Percentiles rank a stretch among this genome's conserved stretches.
These are phyloP conservation scores for Helleia helle DNA, from an alignment of 2,888 invertebrate genomes.

Conservation along the genomic window DNA sequence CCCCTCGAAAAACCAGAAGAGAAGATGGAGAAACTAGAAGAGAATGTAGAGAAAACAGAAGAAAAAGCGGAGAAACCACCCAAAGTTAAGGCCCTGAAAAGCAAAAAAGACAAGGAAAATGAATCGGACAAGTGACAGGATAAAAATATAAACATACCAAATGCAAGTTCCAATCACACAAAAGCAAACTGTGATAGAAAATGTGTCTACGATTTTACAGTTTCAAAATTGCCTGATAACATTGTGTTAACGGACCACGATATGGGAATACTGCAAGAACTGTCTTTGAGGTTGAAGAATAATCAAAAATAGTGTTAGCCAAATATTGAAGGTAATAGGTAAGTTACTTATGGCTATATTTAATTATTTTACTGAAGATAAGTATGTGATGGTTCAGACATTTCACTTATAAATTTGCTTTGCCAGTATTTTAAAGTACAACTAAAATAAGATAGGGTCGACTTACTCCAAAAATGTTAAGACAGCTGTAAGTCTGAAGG, in stretches of 20 bases:
- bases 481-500: no score
- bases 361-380: no score
- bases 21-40: conserved; percentile 24
- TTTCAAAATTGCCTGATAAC: conserved; percentile 29
- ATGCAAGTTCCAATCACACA: conserved; percentile 26
- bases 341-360: background rate
- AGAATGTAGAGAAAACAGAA: conserved; percentile 24
- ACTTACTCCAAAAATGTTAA: no score
- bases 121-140: conserved; percentile 59
- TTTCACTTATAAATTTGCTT: no score
- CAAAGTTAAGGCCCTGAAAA: conserved; percentile 22
- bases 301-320: background rate
- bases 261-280: conserved; percentile 33
- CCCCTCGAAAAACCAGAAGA: conserved; percentile 34
- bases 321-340: background rate
- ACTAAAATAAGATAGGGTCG: no score
- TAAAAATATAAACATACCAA: conserved; percentile 21
- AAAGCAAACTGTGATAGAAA: conserved; percentile 41
- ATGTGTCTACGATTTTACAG: conserved; percentile 34
- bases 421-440: no score
- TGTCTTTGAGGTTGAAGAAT: conserved; percentile 19
- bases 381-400: no score
- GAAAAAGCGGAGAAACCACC: conserved; percentile 14
- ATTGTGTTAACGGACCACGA: conserved; percentile 37
- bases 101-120: conserved; percentile 28